Percentiles rank a stretch among this genome's conserved stretches.
Conservation (phyloP, 2,888 invertebrate genomes). For the Parnassius glacialis region DNA sequence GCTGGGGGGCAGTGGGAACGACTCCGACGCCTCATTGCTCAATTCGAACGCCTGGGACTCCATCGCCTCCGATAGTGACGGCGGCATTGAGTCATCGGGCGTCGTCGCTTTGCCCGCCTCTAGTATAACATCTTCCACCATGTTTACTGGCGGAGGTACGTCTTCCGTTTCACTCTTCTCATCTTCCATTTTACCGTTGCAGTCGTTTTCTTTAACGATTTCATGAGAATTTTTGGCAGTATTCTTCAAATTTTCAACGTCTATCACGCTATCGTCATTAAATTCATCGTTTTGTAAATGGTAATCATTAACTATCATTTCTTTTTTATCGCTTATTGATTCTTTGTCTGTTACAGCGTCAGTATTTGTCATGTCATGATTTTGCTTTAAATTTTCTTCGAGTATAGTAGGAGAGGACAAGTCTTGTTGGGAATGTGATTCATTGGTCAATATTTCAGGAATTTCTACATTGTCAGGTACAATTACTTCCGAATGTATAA, state of each 20-base stretch:
- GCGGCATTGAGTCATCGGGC: slow-evolving; percentile 37
- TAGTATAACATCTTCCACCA: not conserved
- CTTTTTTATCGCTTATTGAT: slow-evolving; percentile 11
- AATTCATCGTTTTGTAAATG: slow-evolving; percentile 11
- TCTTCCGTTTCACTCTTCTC: slow-evolving; percentile 23
- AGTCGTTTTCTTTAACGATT: slow-evolving; percentile 41
- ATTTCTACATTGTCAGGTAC: slow-evolving; percentile 21
- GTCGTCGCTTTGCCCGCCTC: slow-evolving; percentile 6
- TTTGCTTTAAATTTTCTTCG: slow-evolving; percentile 2
- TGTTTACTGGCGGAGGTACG: slow-evolving; percentile 10
- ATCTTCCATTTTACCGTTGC: slow-evolving; percentile 47
- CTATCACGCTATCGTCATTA: slow-evolving; percentile 30
- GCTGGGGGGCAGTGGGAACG: slow-evolving; percentile 44
- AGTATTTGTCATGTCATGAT: slow-evolving; percentile 13
- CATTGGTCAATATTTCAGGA: slow-evolving; percentile 15
- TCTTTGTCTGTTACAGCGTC: slow-evolving; percentile 15
- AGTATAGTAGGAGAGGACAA: not conserved
- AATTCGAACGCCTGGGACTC: slow-evolving; percentile 29
- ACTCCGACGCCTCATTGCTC: slow-evolving; percentile 36
- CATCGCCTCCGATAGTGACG: slow-evolving; percentile 35
- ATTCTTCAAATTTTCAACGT: slow-evolving; percentile 44
- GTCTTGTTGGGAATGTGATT: slow-evolving; percentile 12
- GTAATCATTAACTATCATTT: slow-evolving; percentile 2
- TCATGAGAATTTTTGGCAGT: slow-evolving; percentile 43
- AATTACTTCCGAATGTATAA: not conserved